Percentiles rank a stretch among this genome's conserved stretches.
Evolutionary conservation across 2,888 invertebrate species (phyloP).

Genomic region (Entomobrya proxima): DNA sequence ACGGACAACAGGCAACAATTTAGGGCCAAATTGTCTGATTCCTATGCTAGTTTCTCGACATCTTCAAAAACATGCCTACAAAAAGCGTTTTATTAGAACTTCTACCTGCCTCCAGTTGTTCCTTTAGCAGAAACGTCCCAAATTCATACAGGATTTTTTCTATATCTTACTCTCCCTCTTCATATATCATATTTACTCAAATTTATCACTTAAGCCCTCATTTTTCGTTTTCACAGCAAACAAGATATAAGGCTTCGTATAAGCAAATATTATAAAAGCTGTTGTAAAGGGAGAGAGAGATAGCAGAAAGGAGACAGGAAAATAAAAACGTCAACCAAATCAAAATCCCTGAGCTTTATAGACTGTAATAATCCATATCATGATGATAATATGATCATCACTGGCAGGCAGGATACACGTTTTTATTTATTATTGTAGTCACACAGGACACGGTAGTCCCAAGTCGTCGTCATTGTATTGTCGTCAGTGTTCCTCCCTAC

Average conservation of each 20-base stretch:
- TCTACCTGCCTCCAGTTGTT: too few relatives aligned
- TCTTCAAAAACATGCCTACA: too few relatives aligned
- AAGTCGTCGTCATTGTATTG: background rate
- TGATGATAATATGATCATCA: background rate
- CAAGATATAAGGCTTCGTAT: background rate
- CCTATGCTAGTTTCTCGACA: too few relatives aligned
- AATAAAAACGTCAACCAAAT: constrained; percentile 31
- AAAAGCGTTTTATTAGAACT: too few relatives aligned
- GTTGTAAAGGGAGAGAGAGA: background rate
- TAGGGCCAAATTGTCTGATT: too few relatives aligned
- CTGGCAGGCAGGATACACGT: background rate
- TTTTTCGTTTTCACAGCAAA: too few relatives aligned
- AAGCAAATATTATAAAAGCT: background rate
- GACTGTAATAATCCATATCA: constrained; percentile 23
- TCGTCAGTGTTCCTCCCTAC: constrained; percentile 1
- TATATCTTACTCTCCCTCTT: too few relatives aligned
- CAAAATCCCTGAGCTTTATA: background rate
- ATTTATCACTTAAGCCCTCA: too few relatives aligned
- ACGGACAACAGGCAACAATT: too few relatives aligned
- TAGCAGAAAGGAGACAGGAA: background rate
- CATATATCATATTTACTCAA: too few relatives aligned
- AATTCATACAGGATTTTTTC: too few relatives aligned
- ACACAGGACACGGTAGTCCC: background rate
- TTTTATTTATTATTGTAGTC: constrained; percentile 20
- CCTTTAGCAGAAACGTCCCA: too few relatives aligned